A percentile compares a stretch with the other conserved stretches of the same genome.
These are phyloP conservation scores for Myiotriccus ornatus DNA, from an alignment of 2,797 vertebrate genomes.

Conservation along the genomic window DNA sequence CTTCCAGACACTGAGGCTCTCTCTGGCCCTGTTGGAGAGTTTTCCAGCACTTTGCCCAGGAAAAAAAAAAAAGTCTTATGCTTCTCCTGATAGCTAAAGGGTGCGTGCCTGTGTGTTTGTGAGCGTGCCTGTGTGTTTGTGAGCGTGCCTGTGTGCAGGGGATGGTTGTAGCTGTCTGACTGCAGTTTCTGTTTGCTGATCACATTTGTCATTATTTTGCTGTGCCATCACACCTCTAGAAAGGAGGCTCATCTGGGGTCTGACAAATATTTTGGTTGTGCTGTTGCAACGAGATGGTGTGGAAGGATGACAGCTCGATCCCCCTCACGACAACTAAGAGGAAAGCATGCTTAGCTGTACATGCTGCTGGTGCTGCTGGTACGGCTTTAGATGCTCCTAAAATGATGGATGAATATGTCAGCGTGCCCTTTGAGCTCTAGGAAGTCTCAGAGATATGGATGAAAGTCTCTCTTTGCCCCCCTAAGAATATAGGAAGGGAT, in stretches of 20 bases:
- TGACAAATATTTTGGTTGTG: not conserved
- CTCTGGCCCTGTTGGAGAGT: not conserved
- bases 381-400: not conserved
- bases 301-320: not conserved
- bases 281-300: not conserved
- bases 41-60: not conserved
- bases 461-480: not conserved
- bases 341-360: not conserved
- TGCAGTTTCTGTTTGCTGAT: constrained; percentile 1
- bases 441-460: not conserved
- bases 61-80: not conserved
- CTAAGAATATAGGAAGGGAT: not conserved
- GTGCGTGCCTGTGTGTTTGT: not conserved
- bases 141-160: not conserved
- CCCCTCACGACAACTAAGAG: not conserved
- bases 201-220: not conserved
- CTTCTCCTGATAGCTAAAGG: not conserved
- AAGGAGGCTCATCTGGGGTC: not conserved
- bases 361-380: not conserved
- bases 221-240: not conserved
- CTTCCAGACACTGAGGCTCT: not conserved
- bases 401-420: not conserved
- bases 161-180: not conserved
- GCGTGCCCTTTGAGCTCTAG: not conserved
- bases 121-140: not conserved